These are phyloP conservation scores for Papilio polyxenes DNA, from an alignment of 1,140 invertebrate species.

Conservation along the genomic window DNA sequence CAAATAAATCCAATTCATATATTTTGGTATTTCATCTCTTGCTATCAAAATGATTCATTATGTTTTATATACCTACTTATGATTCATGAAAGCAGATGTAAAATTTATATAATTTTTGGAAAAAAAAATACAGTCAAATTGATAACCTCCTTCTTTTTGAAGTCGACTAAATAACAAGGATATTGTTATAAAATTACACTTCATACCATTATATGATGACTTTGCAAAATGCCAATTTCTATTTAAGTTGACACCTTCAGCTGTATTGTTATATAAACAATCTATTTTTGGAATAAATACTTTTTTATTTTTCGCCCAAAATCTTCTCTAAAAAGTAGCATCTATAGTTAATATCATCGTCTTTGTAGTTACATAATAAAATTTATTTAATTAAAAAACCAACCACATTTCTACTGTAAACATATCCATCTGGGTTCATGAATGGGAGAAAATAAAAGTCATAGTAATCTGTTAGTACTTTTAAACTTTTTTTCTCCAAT, in stretches of 20 bases:
- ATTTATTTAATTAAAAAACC: conserved; percentile 30
- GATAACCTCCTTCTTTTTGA: too few species aligned
- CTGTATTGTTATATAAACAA: conserved; percentile 46
- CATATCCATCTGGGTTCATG: conserved; percentile 72
- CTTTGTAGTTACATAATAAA: not conserved
- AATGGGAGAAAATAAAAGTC: conserved; percentile 67
- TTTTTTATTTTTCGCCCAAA: conserved; percentile 70
- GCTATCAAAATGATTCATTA: too few species aligned
- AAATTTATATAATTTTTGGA: too few species aligned
- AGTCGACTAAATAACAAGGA: too few species aligned
- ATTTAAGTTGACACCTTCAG: conserved; percentile 64
- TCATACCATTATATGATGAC: conserved; percentile 39
- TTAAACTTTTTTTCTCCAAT: conserved; percentile 46
- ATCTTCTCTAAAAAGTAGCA: conserved; percentile 53
- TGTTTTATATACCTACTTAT: too few species aligned
- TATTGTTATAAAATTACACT: conserved; percentile 10
- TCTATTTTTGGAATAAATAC: conserved; percentile 50
- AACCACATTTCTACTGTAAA: conserved; percentile 54
- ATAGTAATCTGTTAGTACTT: conserved; percentile 50
- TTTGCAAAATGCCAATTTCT: conserved; percentile 65
- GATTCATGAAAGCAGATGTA: too few species aligned
- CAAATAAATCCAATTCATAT: too few species aligned
- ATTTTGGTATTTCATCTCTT: too few species aligned
- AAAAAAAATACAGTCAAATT: too few species aligned
- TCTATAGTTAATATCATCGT: conserved; percentile 8